phyloP scores from a whole-genome alignment of 2,888 invertebrate species.

The Hermaeophaga mercurialis region DNA sequence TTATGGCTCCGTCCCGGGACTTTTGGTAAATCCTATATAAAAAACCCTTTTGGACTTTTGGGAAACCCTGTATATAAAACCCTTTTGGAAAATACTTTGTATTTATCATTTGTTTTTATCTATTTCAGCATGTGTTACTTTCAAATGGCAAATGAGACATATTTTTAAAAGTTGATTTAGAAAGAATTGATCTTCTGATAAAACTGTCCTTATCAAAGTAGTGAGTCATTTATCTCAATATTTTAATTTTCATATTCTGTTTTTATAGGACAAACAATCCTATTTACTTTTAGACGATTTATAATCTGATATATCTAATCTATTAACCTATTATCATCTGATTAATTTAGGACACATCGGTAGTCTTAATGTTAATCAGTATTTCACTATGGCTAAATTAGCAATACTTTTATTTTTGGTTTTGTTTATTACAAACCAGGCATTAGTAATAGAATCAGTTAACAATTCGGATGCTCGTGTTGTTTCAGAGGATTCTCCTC shows the following conservation, averaged over 20 bases:
- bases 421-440: not conserved
- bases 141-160: too few relatives aligned
- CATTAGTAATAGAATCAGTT: not conserved
- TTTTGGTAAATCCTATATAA: too few relatives aligned
- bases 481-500: slow-evolving; percentile 2
- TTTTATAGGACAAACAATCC: not conserved
- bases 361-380: not conserved
- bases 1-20: too few relatives aligned
- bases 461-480: not conserved
- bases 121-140: too few relatives aligned
- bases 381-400: not conserved
- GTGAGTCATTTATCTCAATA: not conserved
- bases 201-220: not conserved
- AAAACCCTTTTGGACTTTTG: too few relatives aligned
- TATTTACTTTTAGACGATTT: not conserved
- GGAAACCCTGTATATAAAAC: too few relatives aligned
- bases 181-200: too few relatives aligned
- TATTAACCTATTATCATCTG: not conserved
- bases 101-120: too few relatives aligned
- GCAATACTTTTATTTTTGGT: not conserved
- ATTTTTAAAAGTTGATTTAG: too few relatives aligned
- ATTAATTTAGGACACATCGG: not conserved
- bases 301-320: not conserved
- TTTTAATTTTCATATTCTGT: not conserved
- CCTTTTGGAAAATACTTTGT: too few relatives aligned